Evolutionary conservation across 2,113 vertebrate genomes (phyloP).

Genomic region (Aspidoscelis tigris): DNA sequence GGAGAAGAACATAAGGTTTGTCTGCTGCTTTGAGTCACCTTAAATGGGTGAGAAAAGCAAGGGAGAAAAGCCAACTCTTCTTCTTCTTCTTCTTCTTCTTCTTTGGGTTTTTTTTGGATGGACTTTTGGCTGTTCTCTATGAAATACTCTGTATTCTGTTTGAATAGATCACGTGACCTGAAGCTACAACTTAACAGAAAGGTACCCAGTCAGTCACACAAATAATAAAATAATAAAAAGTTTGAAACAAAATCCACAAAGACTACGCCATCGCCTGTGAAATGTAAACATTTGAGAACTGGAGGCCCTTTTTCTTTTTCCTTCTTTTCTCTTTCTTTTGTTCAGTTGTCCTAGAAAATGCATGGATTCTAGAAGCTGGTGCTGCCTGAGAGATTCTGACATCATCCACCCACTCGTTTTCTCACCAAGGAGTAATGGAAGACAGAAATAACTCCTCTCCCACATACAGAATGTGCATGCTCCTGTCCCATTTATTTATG

Average conservation of each 20-base stretch:
- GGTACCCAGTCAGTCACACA: neutral
- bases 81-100: too few relatives aligned
- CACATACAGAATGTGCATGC: neutral
- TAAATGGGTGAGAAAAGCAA: too few relatives aligned
- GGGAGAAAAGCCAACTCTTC: too few relatives aligned
- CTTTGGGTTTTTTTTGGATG: too few relatives aligned
- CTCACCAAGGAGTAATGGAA: slow-evolving; percentile 5
- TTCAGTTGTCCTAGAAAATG: slow-evolving; percentile 27
- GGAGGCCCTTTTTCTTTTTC: neutral
- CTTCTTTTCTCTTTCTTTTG: neutral
- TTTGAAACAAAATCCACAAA: neutral
- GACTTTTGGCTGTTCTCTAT: too few relatives aligned
- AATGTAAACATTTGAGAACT: slow-evolving; percentile 2
- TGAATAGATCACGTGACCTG: too few relatives aligned
- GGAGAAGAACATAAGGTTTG: too few relatives aligned
- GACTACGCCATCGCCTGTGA: neutral
- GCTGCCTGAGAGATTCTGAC: neutral
- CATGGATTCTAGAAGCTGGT: neutral
- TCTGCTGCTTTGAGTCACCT: too few relatives aligned
- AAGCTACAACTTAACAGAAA: neutral
- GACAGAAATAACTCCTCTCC: slow-evolving; percentile 24
- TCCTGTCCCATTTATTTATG: slow-evolving; percentile 39
- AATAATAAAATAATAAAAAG: neutral
- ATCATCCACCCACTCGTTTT: neutral
- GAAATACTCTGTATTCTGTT: neutral